phyloP scores from a whole-genome alignment of 2,888 invertebrate species.

The Temnothorax unifasciatus region DNA sequence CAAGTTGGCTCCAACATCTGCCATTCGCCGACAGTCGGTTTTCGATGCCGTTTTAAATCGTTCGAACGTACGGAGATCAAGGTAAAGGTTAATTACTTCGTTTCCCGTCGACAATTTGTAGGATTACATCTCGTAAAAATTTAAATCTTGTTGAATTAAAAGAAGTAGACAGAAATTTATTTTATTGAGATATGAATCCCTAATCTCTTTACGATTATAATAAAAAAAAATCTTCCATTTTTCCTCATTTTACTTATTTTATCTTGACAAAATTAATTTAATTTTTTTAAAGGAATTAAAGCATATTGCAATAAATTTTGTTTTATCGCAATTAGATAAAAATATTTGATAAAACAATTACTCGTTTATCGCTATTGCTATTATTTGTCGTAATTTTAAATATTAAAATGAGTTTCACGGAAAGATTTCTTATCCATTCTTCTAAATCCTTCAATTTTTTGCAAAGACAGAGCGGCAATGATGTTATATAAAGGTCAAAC shows the following conservation, averaged over 20 bases:
- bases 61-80: constrained; percentile 50
- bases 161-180: not conserved
- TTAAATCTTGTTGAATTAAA: not conserved
- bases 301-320: not conserved
- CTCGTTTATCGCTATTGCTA: not conserved
- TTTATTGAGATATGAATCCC: not conserved
- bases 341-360: not conserved
- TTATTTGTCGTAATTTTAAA: not conserved
- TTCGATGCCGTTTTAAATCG: constrained; percentile 48
- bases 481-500: not conserved
- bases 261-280: not conserved
- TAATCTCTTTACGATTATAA: not conserved
- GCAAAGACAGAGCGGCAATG: not conserved
- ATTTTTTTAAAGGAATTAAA: not conserved
- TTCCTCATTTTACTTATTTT: not conserved
- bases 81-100: constrained; percentile 62
- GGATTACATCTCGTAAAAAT: not conserved
- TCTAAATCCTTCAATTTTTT: not conserved
- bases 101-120: constrained; percentile 1
- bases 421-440: not conserved
- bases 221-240: not conserved
- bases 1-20: constrained; percentile 55
- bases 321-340: not conserved
- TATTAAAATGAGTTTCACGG: not conserved
- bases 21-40: constrained; percentile 42